Evolutionary conservation across 37 sponge, comb jelly and placozoan species (phyloP).

Genomic region (Tethya wilhelma): DNA sequence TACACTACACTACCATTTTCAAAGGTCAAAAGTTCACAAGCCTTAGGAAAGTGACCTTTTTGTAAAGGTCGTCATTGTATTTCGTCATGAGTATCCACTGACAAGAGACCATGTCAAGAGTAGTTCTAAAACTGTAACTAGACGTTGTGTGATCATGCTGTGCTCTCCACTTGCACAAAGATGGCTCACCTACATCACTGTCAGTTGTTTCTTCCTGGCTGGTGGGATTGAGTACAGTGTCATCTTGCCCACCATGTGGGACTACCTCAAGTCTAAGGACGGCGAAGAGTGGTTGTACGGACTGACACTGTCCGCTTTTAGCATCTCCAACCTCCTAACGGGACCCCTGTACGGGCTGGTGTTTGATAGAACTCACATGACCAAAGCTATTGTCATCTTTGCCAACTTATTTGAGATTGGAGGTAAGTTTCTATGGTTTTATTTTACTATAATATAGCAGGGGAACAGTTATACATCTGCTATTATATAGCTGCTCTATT

Average conservation of each 20-base stretch:
- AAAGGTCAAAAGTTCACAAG: too few relatives aligned
- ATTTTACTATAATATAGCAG: too few relatives aligned
- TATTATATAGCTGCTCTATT: too few relatives aligned
- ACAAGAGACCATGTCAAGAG: too few relatives aligned
- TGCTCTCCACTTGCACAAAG: too few relatives aligned
- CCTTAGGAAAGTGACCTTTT: too few relatives aligned
- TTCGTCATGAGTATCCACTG: too few relatives aligned
- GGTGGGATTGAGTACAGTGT: constrained; percentile 86
- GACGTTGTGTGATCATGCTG: too few relatives aligned
- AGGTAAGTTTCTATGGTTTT: constrained; percentile 44
- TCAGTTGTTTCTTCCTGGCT: constrained; percentile 67
- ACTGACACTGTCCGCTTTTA: constrained; percentile 79
- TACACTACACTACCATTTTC: too few relatives aligned
- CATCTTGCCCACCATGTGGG: constrained; percentile 82
- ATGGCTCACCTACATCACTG: constrained; percentile 57
- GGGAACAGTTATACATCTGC: too few relatives aligned
- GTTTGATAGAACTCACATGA: constrained; percentile 70
- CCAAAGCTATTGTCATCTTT: constrained; percentile 68
- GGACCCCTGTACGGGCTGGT: constrained; percentile 79
- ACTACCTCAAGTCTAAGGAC: constrained; percentile 45
- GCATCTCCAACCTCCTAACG: constrained; percentile 74
- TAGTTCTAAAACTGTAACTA: too few relatives aligned
- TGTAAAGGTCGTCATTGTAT: too few relatives aligned
- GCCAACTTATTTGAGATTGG: constrained; percentile 86
- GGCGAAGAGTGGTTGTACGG: constrained; percentile 79